phyloP scores from a whole-genome alignment of 53 echinoderm and acorn worm genomes.

The Echinarachnius parma region DNA sequence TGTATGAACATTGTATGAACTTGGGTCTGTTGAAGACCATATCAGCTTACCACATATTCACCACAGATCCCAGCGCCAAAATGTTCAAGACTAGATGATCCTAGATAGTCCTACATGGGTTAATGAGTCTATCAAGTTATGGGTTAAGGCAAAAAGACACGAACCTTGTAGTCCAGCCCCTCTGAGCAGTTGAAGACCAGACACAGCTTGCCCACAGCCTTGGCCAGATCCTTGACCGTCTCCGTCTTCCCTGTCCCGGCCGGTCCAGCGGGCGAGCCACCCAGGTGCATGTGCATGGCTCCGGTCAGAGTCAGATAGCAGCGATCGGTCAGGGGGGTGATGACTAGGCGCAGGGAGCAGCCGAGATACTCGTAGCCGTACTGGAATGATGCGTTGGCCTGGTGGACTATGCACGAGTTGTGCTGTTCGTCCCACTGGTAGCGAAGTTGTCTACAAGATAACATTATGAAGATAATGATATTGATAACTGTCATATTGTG shows the following conservation, averaged over 20 bases:
- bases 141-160: no score
- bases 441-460: conserved; percentile 97
- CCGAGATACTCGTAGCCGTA: conserved; percentile 99
- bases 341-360: conserved; percentile 93
- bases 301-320: conserved; percentile 96
- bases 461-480: no score
- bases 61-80: no score
- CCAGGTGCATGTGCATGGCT: conserved; percentile 88
- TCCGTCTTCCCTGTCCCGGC: conserved; percentile 99
- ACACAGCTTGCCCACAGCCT: conserved; percentile 92
- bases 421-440: conserved; percentile 99
- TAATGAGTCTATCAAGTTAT: no score
- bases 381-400: conserved; percentile 87
- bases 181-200: conserved; percentile 99
- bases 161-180: conserved; percentile 94
- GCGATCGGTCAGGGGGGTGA: conserved; percentile 95
- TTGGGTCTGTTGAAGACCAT: no score
- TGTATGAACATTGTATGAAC: no score
- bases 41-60: no score
- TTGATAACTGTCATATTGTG: no score
- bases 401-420: conserved; percentile 94
- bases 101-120: no score
- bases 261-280: conserved; percentile 96
- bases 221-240: conserved; percentile 98
- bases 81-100: no score